These are phyloP conservation scores for Diarsia brunnea DNA, from an alignment of 2,888 invertebrate genomes.

Conservation along the genomic window DNA sequence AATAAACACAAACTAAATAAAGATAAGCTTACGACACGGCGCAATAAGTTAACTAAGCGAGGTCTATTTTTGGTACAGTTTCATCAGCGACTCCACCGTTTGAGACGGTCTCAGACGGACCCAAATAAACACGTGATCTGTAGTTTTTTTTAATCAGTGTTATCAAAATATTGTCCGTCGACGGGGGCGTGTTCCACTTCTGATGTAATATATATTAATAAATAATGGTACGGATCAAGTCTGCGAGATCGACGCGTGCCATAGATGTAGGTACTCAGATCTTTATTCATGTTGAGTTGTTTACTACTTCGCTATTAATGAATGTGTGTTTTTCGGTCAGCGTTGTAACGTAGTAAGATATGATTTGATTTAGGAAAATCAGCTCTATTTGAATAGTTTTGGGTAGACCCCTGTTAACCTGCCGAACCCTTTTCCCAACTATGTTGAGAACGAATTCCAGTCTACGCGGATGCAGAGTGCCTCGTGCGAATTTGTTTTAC, in stretches of 20 bases:
- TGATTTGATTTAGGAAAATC: background rate
- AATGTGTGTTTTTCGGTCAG: too few relatives aligned
- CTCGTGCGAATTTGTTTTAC: too few relatives aligned
- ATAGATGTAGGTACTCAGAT: background rate
- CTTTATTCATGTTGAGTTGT: constrained; percentile 23
- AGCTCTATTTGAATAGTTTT: background rate
- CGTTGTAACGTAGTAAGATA: background rate
- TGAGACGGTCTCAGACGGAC: constrained; percentile 18
- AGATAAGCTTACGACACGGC: constrained; percentile 53
- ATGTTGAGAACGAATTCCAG: background rate
- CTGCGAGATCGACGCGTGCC: constrained; percentile 26
- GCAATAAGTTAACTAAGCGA: constrained; percentile 35
- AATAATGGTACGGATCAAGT: constrained; percentile 11
- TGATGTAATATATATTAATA: constrained; percentile 49
- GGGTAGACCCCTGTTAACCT: background rate
- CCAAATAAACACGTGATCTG: constrained; percentile 37
- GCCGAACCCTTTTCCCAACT: background rate
- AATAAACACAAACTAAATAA: constrained; percentile 31
- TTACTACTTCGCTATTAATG: constrained; percentile 21
- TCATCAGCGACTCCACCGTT: constrained; percentile 34
- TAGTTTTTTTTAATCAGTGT: constrained; percentile 18
- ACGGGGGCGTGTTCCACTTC: constrained; percentile 14
- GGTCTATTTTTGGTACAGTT: constrained; percentile 49
- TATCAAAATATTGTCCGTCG: constrained; percentile 36
- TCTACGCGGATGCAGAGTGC: too few relatives aligned